A percentile compares a stretch with the other conserved stretches of the same genome.
phyloP scores from a whole-genome alignment of 2,888 invertebrate genomes.

The Furcula furcula region DNA sequence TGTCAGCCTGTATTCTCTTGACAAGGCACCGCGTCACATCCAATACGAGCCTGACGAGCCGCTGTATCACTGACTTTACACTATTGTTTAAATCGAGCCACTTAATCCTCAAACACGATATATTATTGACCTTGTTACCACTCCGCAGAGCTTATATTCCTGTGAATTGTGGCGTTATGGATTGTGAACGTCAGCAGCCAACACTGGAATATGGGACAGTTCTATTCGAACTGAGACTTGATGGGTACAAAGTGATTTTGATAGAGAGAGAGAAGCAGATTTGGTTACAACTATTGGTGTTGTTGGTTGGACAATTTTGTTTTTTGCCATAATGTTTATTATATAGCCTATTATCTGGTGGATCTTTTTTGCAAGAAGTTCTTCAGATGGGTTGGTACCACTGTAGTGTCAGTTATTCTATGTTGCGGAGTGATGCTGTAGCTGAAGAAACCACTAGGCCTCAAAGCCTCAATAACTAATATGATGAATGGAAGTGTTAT shows the following conservation, averaged over 20 bases:
- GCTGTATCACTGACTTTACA: slow-evolving; percentile 23
- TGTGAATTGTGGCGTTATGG: slow-evolving; percentile 4
- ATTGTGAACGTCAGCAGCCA: slow-evolving; percentile 16
- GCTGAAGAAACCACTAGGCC: no score
- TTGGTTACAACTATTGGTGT: neutral
- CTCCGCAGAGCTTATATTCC: slow-evolving; percentile 1
- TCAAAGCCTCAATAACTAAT: no score
- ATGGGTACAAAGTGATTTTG: slow-evolving; percentile 7
- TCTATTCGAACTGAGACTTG: slow-evolving; percentile 7
- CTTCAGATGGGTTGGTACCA: no score
- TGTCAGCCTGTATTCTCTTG: no score
- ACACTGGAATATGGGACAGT: slow-evolving; percentile 7
- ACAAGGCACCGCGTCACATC: slow-evolving; percentile 18
- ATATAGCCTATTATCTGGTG: no score
- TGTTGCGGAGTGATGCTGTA: no score
- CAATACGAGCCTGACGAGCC: slow-evolving; percentile 15
- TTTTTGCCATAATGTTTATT: no score
- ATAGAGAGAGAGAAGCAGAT: no score
- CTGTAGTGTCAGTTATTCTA: no score
- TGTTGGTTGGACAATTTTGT: neutral
- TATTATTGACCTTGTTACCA: slow-evolving; percentile 3
- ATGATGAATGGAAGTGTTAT: no score
- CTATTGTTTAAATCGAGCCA: slow-evolving; percentile 20
- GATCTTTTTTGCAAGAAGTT: no score
- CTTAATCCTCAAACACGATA: slow-evolving; percentile 2